Conservation (phyloP, 92 coral and sea anemone genomes). For the Porites lobata region DNA sequence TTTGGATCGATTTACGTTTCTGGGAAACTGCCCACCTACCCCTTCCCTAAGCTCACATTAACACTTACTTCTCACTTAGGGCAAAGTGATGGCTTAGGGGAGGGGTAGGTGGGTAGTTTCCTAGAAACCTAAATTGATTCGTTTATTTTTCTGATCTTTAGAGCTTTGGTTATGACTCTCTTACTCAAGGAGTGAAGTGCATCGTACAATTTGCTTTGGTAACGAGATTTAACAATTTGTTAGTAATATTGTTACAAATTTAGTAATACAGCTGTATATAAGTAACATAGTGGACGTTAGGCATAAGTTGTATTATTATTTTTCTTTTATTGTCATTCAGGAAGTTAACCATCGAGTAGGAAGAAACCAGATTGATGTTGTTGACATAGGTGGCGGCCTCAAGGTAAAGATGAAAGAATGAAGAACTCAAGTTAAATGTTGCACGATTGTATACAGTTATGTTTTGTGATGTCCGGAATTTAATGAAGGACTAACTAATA, state of each 20-base stretch:
- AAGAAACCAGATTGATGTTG: slow-evolving; percentile 74
- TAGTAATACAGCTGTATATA: neutral
- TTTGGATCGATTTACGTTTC: neutral
- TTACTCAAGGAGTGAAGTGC: slow-evolving; percentile 73
- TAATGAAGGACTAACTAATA: no score
- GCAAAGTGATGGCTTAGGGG: neutral
- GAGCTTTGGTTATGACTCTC: slow-evolving; percentile 79
- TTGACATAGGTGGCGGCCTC: slow-evolving; percentile 96
- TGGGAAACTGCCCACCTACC: no score
- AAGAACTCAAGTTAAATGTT: neutral
- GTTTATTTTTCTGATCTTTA: slow-evolving; percentile 38
- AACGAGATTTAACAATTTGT: neutral
- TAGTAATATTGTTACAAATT: neutral
- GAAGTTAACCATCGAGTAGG: slow-evolving; percentile 84
- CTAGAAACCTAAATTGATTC: neutral
- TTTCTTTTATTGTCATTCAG: slow-evolving; percentile 23
- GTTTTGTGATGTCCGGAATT: no score
- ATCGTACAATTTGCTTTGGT: slow-evolving; percentile 92
- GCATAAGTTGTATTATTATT: neutral
- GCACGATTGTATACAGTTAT: neutral
- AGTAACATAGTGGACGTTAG: neutral
- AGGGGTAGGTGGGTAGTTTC: no score
- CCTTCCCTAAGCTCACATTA: neutral
- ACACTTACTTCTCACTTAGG: neutral
- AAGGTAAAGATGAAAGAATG: slow-evolving; percentile 39